Percentiles rank a stretch among this genome's conserved stretches.
phyloP scores from a whole-genome alignment of 1,140 invertebrate genomes.

The Sinella curviseta region DNA sequence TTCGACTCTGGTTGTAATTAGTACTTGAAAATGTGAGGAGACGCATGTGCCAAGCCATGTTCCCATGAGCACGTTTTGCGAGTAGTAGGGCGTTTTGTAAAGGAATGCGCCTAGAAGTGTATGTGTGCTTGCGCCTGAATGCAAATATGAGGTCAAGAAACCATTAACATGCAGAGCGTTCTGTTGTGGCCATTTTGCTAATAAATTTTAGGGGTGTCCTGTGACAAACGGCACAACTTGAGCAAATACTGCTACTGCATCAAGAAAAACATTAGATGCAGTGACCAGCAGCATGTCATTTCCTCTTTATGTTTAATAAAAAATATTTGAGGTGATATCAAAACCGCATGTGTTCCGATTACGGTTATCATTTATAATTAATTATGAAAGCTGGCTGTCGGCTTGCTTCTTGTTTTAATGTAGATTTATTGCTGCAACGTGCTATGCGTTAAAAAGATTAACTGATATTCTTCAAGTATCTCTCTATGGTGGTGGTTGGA shows the following conservation, averaged over 20 bases:
- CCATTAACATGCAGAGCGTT: neutral
- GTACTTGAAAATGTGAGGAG: too few relatives aligned
- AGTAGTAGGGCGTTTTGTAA: too few relatives aligned
- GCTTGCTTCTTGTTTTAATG: neutral
- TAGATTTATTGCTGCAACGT: neutral
- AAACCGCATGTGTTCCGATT: constrained; percentile 9
- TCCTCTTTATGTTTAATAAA: neutral
- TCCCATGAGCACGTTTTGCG: too few relatives aligned
- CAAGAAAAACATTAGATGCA: too few relatives aligned
- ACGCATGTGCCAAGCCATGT: too few relatives aligned
- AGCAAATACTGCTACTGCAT: neutral
- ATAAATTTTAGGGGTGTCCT: too few relatives aligned
- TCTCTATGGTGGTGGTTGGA: too few relatives aligned
- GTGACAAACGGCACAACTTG: neutral
- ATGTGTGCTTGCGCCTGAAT: too few relatives aligned
- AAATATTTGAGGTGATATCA: neutral
- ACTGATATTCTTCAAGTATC: neutral
- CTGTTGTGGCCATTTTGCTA: neutral
- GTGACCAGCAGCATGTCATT: neutral
- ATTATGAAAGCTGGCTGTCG: neutral
- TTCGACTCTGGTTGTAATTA: too few relatives aligned
- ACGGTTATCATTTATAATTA: constrained; percentile 12
- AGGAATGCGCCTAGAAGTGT: too few relatives aligned
- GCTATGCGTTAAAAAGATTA: neutral
- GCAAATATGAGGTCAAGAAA: constrained; percentile 14